Conservation (phyloP, 1,140 invertebrate species). For the Sitodiplosis mosellana region DNA sequence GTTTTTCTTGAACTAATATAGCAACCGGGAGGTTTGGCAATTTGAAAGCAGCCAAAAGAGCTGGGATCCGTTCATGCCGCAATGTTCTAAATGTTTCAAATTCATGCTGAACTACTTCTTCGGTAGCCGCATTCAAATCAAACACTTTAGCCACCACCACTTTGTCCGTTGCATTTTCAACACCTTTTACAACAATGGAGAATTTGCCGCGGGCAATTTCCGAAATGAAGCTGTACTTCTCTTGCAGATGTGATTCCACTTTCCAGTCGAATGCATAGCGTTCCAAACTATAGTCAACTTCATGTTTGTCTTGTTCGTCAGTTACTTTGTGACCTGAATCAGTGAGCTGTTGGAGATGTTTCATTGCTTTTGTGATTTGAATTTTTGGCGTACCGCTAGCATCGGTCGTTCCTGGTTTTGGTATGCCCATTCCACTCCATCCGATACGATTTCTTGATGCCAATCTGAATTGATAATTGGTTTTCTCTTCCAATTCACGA, state of each 20-base stretch:
- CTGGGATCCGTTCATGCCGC: constrained; percentile 68
- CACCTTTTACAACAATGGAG: constrained; percentile 65
- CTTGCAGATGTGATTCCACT: constrained; percentile 39
- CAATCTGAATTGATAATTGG: constrained; percentile 74
- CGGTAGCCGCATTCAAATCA: constrained; percentile 44
- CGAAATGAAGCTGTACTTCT: constrained; percentile 65
- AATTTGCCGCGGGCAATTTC: constrained; percentile 70
- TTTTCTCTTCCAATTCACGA: constrained; percentile 52
- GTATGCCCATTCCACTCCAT: constrained; percentile 69
- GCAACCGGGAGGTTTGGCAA: constrained; percentile 41
- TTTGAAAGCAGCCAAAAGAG: constrained; percentile 52
- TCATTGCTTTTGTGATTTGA: constrained; percentile 59
- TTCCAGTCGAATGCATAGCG: constrained; percentile 52
- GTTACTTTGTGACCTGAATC: constrained; percentile 54
- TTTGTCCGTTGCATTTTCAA: constrained; percentile 48
- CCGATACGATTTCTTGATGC: constrained; percentile 81
- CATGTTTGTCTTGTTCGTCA: constrained; percentile 39
- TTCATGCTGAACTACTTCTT: constrained; percentile 50
- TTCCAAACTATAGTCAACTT: constrained; percentile 57
- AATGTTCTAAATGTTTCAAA: constrained; percentile 63
- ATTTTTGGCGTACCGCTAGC: constrained; percentile 45
- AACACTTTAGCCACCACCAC: constrained; percentile 64
- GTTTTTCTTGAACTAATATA: constrained; percentile 64
- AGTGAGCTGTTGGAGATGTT: constrained; percentile 62
- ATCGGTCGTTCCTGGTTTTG: constrained; percentile 49